Evolutionary conservation across 2,888 invertebrate species (phyloP).

Genomic region (Camponotus fellah): DNA sequence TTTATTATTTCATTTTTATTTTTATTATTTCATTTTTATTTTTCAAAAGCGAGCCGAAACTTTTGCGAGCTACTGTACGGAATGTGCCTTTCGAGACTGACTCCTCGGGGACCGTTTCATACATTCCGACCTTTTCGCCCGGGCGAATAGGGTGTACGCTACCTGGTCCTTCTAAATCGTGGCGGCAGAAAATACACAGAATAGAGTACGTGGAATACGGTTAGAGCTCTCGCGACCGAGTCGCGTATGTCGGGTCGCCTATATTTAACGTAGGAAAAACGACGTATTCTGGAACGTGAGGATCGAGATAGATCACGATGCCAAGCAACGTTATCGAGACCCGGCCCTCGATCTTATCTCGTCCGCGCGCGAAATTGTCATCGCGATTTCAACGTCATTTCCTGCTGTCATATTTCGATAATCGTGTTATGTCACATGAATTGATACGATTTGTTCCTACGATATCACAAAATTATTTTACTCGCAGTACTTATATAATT

Average conservation of each 20-base stretch:
- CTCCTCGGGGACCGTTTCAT: constrained; percentile 44
- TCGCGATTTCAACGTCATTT: not conserved
- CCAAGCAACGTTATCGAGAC: not conserved
- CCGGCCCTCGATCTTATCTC: constrained; percentile 1
- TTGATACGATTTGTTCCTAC: not conserved
- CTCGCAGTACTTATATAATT: not conserved
- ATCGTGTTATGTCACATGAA: not conserved
- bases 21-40: not conserved
- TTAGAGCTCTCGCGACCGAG: constrained; percentile 21
- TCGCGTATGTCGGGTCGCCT: constrained; percentile 35
- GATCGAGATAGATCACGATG: constrained; percentile 33
- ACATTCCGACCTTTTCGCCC: constrained; percentile 27
- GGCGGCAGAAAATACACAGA: constrained; percentile 34
- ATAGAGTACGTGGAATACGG: constrained; percentile 44
- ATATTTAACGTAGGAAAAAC: constrained; percentile 63
- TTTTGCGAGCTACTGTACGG: constrained; percentile 8
- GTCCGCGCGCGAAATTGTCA: not conserved
- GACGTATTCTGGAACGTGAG: constrained; percentile 19
- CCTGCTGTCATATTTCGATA: not conserved
- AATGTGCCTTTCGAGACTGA: constrained; percentile 20
- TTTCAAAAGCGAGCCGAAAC: not conserved
- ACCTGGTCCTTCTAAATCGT: constrained; percentile 38
- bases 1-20: not conserved
- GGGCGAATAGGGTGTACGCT: constrained; percentile 27
- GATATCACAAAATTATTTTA: constrained; percentile 1